Conservation (phyloP, 1,140 invertebrate species). For the Schlechtendalia chinensis region DNA sequence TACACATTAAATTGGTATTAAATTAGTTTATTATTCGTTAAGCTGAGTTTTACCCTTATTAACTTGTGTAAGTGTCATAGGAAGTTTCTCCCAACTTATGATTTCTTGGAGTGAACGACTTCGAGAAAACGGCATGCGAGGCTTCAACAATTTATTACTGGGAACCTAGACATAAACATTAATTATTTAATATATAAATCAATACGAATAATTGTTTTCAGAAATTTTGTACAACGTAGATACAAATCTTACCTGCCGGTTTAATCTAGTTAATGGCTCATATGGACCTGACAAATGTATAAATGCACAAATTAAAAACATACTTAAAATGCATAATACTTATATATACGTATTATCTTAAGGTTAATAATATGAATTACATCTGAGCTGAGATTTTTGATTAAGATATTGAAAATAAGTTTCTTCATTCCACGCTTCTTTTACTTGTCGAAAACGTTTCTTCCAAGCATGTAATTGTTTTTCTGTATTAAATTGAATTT, state of each 20-base stretch:
- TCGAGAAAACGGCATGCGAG: conserved; percentile 32
- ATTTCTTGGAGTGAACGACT: conserved; percentile 42
- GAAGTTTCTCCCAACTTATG: conserved; percentile 39
- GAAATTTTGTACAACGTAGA: too few species aligned
- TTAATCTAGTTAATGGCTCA: conserved; percentile 34
- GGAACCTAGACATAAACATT: conserved; percentile 3
- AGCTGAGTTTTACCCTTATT: conserved; percentile 19
- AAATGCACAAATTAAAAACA: neutral
- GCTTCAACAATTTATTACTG: conserved; percentile 33
- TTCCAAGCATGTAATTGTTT: conserved; percentile 40
- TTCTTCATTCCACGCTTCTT: conserved; percentile 46
- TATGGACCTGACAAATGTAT: conserved; percentile 23
- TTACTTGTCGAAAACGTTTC: conserved; percentile 38
- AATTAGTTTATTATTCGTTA: too few species aligned
- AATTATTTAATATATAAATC: neutral
- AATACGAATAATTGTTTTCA: neutral
- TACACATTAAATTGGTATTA: too few species aligned
- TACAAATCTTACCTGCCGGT: conserved; percentile 21
- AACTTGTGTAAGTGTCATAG: conserved; percentile 29
- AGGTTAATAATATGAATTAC: neutral
- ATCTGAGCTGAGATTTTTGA: conserved; percentile 47
- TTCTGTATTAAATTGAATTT: conserved; percentile 24
- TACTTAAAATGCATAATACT: neutral
- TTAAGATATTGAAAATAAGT: conserved; percentile 44
- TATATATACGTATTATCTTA: too few species aligned